Base-by-base conservation (phyloP, 2,888 invertebrate genomes). In the Sinelater perroti region DNA sequence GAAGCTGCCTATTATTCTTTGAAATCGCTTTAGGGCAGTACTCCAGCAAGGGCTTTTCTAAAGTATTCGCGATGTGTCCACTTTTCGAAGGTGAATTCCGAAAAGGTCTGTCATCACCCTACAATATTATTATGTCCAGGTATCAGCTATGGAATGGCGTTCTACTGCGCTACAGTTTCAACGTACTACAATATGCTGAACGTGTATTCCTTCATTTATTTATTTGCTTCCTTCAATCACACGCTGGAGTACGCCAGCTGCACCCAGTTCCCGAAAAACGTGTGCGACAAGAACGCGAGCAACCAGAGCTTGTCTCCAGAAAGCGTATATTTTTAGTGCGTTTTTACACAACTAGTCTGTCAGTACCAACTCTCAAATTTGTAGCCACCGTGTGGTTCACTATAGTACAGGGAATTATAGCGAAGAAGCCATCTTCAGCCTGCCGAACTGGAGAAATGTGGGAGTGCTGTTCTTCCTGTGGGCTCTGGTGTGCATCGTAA, bases 11-110 rank as follows among this genome's bases (percentile, higher is more conserved):
- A 4, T 17, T 66, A 33, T 65, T 67, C 56, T 67, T 68, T 35
- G 68, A 68, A 56, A 26, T 66, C 18, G 60, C 61, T 31, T 44
- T 68, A 13, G 65, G 68, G 5, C 68, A 68, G 47, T 67, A 66
- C 42, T 61, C 63, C 3, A 45, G 45, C 11, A 60, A 54, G 45
- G 68, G 68, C 21, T 56, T 64, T 36, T 35, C 59, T 11, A 63
- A 57, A 33, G 61, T 65, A 7, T 67, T 67, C 40, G 28, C 61
- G 1, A 53, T 67, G 13, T 63, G 64, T 36, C 68, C 66, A 2
- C 13, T 65, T 8, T 63, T 65, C 53, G 64, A 61, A 59, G 61
- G 61, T 61, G 42, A 35, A 35, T 16, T 5, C 30, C 24, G 6
- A 1, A 21, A 26, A 3, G 18, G 8, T 50, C 18, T n/a, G 30